These are phyloP conservation scores for Dolomedes plantarius DNA, from an alignment of 2,888 invertebrate genomes.

Conservation along the genomic window DNA sequence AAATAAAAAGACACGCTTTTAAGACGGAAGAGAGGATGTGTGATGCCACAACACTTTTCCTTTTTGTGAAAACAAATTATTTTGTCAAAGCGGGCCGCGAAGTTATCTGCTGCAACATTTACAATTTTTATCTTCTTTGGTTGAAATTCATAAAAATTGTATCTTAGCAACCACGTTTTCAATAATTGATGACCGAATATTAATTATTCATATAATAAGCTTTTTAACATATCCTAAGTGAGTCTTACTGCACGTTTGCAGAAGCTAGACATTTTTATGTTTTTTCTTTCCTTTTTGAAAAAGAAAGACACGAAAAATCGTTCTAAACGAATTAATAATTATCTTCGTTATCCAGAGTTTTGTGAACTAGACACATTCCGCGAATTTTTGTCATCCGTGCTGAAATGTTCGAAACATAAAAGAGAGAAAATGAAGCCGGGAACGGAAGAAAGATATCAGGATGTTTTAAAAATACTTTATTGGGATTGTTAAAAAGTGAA, in stretches of 20 bases:
- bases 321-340: neutral
- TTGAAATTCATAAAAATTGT: conserved; percentile 8
- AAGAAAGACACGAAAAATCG: neutral
- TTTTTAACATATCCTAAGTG: neutral
- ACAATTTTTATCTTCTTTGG: neutral
- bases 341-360: conserved; percentile 4
- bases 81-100: neutral
- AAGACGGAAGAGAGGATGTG: neutral
- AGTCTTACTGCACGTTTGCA: neutral
- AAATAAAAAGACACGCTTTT: neutral
- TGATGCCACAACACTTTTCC: neutral
- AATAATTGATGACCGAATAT: conserved; percentile 5
- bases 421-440: neutral
- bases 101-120: conserved; percentile 1
- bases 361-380: conserved; percentile 7
- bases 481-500: no score
- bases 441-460: neutral
- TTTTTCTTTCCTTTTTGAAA: neutral
- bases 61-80: conserved; percentile 3
- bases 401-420: neutral
- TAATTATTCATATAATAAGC: conserved; percentile 18
- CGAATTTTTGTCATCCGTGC: neutral
- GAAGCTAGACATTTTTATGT: neutral
- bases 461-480: neutral
- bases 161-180: conserved; percentile 10